Base-by-base conservation (phyloP, 2,888 invertebrate species). In the Drosophila rellima region DNA sequence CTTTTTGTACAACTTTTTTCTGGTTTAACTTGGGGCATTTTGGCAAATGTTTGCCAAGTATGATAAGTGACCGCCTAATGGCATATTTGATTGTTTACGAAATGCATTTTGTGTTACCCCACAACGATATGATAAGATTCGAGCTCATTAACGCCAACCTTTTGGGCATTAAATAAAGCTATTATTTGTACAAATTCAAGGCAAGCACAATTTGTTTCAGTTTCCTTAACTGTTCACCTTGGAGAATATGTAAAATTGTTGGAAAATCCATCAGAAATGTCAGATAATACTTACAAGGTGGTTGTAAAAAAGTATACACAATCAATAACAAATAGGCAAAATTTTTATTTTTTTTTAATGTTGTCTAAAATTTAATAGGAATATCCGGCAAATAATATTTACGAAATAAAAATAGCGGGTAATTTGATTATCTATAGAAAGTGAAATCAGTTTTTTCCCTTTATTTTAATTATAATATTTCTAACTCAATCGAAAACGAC, bases 31-130 rank as follows among this genome's bases (percentile, higher is more conserved):
- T 29, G 20, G 31, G 73, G 67, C 61, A 62, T 48, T 70, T 68
- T 50, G 60, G 35, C 31, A 55, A 75, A 70, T 80, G 78, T 70
- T 86, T 54, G 48, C 35, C 62, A 86, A 87, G 78, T 80, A 80
- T 83, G 82, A 87, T 83, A 82, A 82, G 84, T 82, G 84, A 83
- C 75, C 81, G 67, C 50, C 61, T 80, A 83, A 74, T 72, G 69
- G 70, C 75, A 66, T 37, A 63, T 74, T 70, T 74, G 75, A 81
- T 78, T 74, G 78, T 69, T 80, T 55, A 56, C 60, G 70, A 57
- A 78, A 69, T 78, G 70, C 75, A 74, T 78, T 78, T 74, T 61
- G 54, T 69, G 33, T 40, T 50, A 33, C 40, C 31, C 52, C 13
- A 52, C 20, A 20, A 54, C 13, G 44, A 44, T 56, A 61, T 62